Conservation (phyloP, 2,888 invertebrate species). For the Cinara cedri region DNA sequence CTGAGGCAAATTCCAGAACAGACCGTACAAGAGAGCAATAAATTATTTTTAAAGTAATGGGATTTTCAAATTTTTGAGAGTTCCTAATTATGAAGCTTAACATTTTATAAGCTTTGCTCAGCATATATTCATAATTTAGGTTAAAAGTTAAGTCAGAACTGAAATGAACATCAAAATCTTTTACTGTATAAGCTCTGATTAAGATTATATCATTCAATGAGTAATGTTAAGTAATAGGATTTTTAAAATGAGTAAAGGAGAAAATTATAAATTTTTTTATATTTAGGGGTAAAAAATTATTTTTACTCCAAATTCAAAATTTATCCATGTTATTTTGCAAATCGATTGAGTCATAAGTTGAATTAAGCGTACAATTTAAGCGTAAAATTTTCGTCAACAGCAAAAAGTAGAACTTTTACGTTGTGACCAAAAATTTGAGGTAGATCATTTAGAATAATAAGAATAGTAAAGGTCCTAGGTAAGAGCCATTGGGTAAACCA, state of each 20-base stretch:
- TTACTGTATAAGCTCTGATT: slow-evolving; percentile 7
- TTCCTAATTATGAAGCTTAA: slow-evolving; percentile 23
- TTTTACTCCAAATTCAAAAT: neutral
- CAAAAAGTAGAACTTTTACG: too few relatives aligned
- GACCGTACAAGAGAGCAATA: slow-evolving; percentile 14
- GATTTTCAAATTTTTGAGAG: slow-evolving; percentile 7
- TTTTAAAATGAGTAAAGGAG: slow-evolving; percentile 14
- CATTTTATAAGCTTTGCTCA: slow-evolving; percentile 8
- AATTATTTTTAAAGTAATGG: slow-evolving; percentile 17
- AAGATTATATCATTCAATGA: slow-evolving; percentile 1
- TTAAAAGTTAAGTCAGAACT: slow-evolving; percentile 24
- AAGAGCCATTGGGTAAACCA: too few relatives aligned
- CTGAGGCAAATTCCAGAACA: neutral
- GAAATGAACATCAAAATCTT: slow-evolving; percentile 6
- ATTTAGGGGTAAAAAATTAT: slow-evolving; percentile 2
- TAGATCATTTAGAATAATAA: too few relatives aligned
- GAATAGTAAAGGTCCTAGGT: too few relatives aligned
- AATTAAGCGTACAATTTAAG: slow-evolving; percentile 1
- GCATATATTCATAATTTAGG: slow-evolving; percentile 4
- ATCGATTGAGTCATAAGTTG: slow-evolving; percentile 7
- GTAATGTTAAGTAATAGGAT: slow-evolving; percentile 8
- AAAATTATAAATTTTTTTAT: slow-evolving; percentile 8
- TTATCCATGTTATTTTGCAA: slow-evolving; percentile 11
- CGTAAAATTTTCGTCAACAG: too few relatives aligned
- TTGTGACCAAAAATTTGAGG: too few relatives aligned